Evolutionary conservation across 2,797 vertebrate species (phyloP).

Genomic region (Melanogrammus aeglefinus): DNA sequence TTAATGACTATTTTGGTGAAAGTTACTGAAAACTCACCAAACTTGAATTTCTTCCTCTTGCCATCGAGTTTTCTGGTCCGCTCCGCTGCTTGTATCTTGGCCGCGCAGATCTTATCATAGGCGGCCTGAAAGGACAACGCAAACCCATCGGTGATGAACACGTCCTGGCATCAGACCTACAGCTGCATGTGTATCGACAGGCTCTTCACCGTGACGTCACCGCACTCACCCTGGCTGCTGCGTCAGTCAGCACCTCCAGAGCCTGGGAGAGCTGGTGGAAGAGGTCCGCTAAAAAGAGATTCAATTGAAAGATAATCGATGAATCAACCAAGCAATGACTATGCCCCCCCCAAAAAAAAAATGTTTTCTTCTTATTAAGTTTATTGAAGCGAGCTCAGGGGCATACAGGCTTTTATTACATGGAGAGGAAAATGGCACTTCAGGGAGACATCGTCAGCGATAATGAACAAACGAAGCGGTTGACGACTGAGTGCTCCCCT

Average conservation of each 20-base stretch:
- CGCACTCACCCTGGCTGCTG: conserved; percentile 86
- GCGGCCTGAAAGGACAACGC: conserved; percentile 78
- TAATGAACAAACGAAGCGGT: not conserved
- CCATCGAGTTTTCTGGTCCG: conserved; percentile 86
- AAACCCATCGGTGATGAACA: conserved; percentile 15
- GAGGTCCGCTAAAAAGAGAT: conserved; percentile 77
- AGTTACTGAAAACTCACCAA: conserved; percentile 76
- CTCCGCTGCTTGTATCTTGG: conserved; percentile 89
- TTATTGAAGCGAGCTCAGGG: not conserved
- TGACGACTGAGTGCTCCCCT: not conserved
- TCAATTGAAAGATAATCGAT: conserved; percentile 11
- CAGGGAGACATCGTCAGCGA: not conserved
- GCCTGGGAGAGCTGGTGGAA: conserved; percentile 98
- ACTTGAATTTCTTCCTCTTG: conserved; percentile 93
- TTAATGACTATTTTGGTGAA: not conserved
- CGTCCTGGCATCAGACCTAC: not conserved
- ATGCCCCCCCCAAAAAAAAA: not conserved
- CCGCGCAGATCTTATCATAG: conserved; percentile 87
- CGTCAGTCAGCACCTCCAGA: conserved; percentile 90
- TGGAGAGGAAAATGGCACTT: not conserved
- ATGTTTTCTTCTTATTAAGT: not conserved
- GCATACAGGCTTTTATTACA: not conserved
- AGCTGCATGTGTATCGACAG: not conserved
- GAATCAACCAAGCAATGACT: not conserved
- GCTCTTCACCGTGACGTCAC: not conserved